A percentile compares a stretch with the other conserved stretches of the same genome.
These are phyloP conservation scores for Tortricodes alternella DNA, from an alignment of 2,888 invertebrate species.

Conservation along the genomic window DNA sequence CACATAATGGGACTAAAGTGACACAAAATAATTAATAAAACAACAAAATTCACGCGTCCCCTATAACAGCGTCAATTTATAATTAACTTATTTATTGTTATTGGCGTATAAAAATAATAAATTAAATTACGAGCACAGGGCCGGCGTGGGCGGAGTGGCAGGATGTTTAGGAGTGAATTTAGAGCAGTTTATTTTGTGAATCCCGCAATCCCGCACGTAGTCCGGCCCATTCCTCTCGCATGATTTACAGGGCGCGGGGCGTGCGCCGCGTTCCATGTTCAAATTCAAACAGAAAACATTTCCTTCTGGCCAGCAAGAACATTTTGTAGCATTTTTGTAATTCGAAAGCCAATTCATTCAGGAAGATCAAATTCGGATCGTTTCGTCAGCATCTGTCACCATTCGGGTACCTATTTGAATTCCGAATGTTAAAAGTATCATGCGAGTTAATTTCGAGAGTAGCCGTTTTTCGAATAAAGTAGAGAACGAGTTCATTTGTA, in stretches of 20 bases:
- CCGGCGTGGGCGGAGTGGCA: slow-evolving; percentile 10
- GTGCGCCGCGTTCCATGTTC: slow-evolving; percentile 41
- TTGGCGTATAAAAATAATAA: slow-evolving; percentile 27
- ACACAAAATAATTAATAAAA: slow-evolving; percentile 11
- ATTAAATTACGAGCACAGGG: slow-evolving; percentile 24
- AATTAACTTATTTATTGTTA: slow-evolving; percentile 30
- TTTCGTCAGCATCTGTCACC: too few species aligned
- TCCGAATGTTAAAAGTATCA: too few species aligned
- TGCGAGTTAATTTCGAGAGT: too few species aligned
- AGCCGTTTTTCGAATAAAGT: too few species aligned
- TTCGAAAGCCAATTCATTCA: not conserved
- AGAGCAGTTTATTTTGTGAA: slow-evolving; percentile 14
- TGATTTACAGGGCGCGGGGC: slow-evolving; percentile 59
- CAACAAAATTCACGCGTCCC: slow-evolving; percentile 20
- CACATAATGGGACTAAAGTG: not conserved
- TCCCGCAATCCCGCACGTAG: slow-evolving; percentile 24
- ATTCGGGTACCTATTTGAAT: too few species aligned
- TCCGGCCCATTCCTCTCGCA: slow-evolving; percentile 40
- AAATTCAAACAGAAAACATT: slow-evolving; percentile 24
- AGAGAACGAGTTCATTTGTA: too few species aligned
- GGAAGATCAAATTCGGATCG: too few species aligned
- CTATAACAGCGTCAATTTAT: slow-evolving; percentile 25
- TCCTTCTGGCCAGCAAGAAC: slow-evolving; percentile 13
- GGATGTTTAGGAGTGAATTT: not conserved
- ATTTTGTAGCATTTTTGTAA: slow-evolving; percentile 12